Evolutionary conservation across 2,113 vertebrate genomes (phyloP), one percentile per base, ranked within the genome.

Genomic region (Serinus canaria): DNA sequence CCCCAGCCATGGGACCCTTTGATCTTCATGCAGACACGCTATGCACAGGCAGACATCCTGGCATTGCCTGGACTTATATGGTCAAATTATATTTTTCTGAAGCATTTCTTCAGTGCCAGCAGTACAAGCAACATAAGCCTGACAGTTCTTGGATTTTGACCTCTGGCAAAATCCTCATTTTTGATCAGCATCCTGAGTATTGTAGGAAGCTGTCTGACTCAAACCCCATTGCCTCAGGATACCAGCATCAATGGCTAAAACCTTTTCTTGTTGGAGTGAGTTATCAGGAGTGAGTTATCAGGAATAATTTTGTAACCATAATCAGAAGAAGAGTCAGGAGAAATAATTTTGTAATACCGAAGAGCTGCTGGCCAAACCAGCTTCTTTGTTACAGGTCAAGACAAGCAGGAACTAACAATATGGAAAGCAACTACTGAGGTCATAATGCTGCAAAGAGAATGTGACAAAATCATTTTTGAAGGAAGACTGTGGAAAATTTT

Each of bases 211-310:
- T 59, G 33, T 21, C 30, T 83, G 35, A 77, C 21, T 27, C 22
- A 27, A 76, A 20, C 31, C 22, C 27, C 55, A 28, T 49, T 79
- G 53, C 50, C 59, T 24, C 56, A 72, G 69, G 35, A 25, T 49
- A 5, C 19, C 1, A 1, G 15, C 9, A 68, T 33, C 17, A 37
- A 49, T 37, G 16, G 15, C 37, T 88, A 47, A 77, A 86, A 62
- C 2, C 10, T 25, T 27, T 92, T 62, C 62, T 79, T 12, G 3
- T 46, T 21, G 12, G 24, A 79, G 8, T 46, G 68, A 86, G 33
- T 58, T 72, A 90, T 46, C 46, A 76, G 46, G 77, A 96, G 8
- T 46, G 67, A 86, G 33, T 58, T 72, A 90, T 46, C 46, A 76
- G 46, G 77, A 96, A 87, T 47, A 53, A 41, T 74, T 74, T 15